Base-by-base conservation (phyloP, 2,797 vertebrate species). In the Poeciliopsis gracilis region DNA sequence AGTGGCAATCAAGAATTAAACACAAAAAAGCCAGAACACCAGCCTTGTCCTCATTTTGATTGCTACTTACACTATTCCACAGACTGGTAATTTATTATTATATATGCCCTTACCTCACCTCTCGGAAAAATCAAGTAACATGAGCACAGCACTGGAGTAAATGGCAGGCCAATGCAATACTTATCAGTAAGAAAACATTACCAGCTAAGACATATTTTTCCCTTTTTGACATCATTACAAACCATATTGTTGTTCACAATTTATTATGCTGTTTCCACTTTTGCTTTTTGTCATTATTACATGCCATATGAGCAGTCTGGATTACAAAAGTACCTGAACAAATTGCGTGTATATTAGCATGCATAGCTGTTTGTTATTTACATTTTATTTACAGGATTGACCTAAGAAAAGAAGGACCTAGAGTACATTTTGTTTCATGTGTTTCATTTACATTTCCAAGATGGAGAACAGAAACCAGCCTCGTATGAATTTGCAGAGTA, bases 321-420 rank as follows among this genome's bases (percentile, higher is more conserved):
- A 97, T 98, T 98, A 98, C 96, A 97, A 99, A 98, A 98, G 96
- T 97, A 98, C 97, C 97, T 98, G 97, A 98, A 98, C 95, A 96
- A 95, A 98, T 97, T 95, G 96, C 96, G 97, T 97, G 96, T 96
- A 95, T 97, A 96, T 96, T 96, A 97, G 94, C 98, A 98, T 99
- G 98, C 98, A 97, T 97, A 97, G 97, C 92, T 96, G 95, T 95
- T 96, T 95, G 87, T 86, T 95, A 95, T 96, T 95, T 96, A 96
- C 95, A 96, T 83, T 91, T 88, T 99, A 98, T 99, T 97, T 98
- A 99, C 97, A 99, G 86, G 94, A 81, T 90, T 82, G 88, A 93
- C 90, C 83, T 86, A 94, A 92, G 91, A 96, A 95, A 94, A 96
- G 92, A 89, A 88, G 90, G 91, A 92, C 92, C 95, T 96, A 96